phyloP scores from a whole-genome alignment of 2,888 invertebrate species.

The Harpalus rufipes region DNA sequence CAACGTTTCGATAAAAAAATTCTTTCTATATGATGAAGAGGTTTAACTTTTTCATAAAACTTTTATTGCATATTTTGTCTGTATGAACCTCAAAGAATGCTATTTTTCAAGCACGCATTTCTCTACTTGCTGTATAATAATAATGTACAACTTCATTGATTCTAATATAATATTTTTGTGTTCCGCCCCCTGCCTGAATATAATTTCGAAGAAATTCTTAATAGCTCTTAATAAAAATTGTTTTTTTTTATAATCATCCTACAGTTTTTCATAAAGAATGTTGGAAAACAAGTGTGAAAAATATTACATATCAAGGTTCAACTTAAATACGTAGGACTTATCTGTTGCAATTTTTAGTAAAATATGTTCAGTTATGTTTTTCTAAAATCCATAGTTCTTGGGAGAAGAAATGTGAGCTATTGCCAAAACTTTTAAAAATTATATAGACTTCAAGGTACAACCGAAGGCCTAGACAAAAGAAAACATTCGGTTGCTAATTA shows the following conservation, averaged over 20 bases:
- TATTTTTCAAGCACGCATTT: too few relatives aligned
- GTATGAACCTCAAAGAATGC: too few relatives aligned
- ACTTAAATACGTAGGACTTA: neutral
- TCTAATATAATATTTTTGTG: too few relatives aligned
- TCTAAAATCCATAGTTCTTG: neutral
- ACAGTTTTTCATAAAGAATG: neutral
- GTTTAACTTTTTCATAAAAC: too few relatives aligned
- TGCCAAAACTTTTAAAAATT: neutral
- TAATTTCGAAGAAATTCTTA: neutral
- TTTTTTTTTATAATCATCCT: neutral
- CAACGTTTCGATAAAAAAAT: too few relatives aligned
- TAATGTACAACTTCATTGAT: too few relatives aligned
- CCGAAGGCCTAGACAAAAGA: too few relatives aligned
- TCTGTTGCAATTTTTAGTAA: neutral
- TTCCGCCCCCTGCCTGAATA: neutral
- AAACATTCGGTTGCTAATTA: too few relatives aligned
- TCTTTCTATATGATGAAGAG: too few relatives aligned
- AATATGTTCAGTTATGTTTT: neutral
- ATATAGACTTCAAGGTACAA: neutral
- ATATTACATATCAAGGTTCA: neutral
- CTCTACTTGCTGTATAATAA: too few relatives aligned
- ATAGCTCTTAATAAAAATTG: neutral
- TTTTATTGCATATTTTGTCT: too few relatives aligned
- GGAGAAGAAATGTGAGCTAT: neutral
- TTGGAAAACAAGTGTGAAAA: neutral